Evolutionary conservation across 1,140 invertebrate species (phyloP).

Genomic region (Bombus balteatus): DNA sequence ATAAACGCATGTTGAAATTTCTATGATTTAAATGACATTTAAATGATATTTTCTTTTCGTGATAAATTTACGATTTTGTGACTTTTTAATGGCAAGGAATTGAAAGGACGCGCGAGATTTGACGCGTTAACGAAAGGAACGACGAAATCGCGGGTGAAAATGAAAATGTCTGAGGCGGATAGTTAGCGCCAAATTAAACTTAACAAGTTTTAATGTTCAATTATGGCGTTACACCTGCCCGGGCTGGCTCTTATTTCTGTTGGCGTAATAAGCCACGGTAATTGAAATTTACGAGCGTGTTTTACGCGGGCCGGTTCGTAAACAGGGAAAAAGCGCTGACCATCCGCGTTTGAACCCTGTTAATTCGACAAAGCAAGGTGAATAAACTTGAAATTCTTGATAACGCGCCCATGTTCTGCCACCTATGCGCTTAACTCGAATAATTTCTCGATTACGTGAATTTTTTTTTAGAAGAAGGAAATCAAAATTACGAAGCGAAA

Average conservation of each 20-base stretch:
- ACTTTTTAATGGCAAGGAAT: neutral
- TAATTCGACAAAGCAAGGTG: conserved; percentile 5
- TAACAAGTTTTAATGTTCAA: conserved; percentile 38
- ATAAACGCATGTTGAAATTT: too few species aligned
- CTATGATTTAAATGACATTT: neutral
- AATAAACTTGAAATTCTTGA: neutral
- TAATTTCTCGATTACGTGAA: neutral
- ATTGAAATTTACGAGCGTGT: conserved; percentile 34
- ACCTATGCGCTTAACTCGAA: neutral
- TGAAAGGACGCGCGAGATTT: too few species aligned
- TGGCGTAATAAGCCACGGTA: conserved; percentile 20
- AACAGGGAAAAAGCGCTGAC: conserved; percentile 2
- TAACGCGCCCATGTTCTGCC: neutral
- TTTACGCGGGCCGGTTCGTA: neutral
- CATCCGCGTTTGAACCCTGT: neutral
- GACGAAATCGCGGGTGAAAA: neutral
- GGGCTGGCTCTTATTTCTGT: conserved; percentile 16
- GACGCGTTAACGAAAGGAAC: neutral
- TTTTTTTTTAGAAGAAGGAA: neutral
- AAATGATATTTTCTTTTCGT: neutral
- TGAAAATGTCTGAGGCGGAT: neutral
- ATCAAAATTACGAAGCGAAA: neutral
- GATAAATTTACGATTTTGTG: neutral
- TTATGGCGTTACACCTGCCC: conserved; percentile 23
- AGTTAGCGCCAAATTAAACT: conserved; percentile 7